These are phyloP conservation scores for Lagocephalus sceleratus DNA, from an alignment of 2,797 vertebrate species.

Conservation along the genomic window DNA sequence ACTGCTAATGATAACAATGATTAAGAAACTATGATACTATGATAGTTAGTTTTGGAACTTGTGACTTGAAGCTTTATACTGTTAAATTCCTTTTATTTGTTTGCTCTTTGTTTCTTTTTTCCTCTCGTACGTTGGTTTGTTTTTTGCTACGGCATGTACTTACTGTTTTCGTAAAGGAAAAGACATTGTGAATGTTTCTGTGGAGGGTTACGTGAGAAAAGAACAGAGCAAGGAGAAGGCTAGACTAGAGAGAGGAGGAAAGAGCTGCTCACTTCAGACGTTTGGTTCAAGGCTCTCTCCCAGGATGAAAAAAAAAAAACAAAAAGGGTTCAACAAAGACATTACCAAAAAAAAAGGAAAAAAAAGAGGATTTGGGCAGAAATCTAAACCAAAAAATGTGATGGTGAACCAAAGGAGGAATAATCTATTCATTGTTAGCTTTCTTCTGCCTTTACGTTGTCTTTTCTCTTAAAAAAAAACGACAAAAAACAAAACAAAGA, in stretches of 20 bases:
- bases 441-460: slow-evolving; percentile 74
- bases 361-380: slow-evolving; percentile 59
- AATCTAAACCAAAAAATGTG: slow-evolving; percentile 56
- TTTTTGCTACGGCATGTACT: slow-evolving; percentile 79
- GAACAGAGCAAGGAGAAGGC: slow-evolving; percentile 57
- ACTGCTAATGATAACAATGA: slow-evolving; percentile 81
- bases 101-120: slow-evolving; percentile 59
- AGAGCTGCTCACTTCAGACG: slow-evolving; percentile 52
- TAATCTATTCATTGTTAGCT: slow-evolving; percentile 65
- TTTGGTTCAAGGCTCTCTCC: slow-evolving; percentile 46
- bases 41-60: slow-evolving; percentile 99
- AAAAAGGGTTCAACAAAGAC: neutral
- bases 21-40: slow-evolving; percentile 83
- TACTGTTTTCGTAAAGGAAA: slow-evolving; percentile 82
- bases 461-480: slow-evolving; percentile 69
- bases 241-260: slow-evolving; percentile 34
- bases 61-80: slow-evolving; percentile 99
- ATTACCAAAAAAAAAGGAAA: slow-evolving; percentile 6
- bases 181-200: slow-evolving; percentile 95
- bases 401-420: slow-evolving; percentile 70
- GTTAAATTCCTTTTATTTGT: slow-evolving; percentile 92
- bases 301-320: slow-evolving; percentile 30
- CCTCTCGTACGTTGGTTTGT: slow-evolving; percentile 70
- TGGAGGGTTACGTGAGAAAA: slow-evolving; percentile 69
- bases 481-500: slow-evolving; percentile 47